These are phyloP conservation scores for Drosophila emarginata DNA, from an alignment of 2,888 invertebrate species.

Conservation along the genomic window DNA sequence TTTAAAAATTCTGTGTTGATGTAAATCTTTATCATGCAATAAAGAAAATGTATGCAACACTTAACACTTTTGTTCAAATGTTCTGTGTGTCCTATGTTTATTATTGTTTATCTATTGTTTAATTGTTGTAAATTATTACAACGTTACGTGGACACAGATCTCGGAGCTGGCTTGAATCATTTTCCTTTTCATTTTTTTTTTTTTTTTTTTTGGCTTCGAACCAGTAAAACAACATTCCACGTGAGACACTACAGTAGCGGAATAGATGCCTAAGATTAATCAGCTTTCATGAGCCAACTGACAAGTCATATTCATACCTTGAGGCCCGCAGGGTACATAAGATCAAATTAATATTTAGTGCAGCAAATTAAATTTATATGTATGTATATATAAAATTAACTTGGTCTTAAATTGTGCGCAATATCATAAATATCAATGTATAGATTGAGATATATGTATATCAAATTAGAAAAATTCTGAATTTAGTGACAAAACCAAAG, in stretches of 20 bases:
- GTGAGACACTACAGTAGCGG: conserved; percentile 66
- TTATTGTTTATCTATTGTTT: conserved; percentile 71
- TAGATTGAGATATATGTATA: too few relatives aligned
- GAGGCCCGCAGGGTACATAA: conserved; percentile 6
- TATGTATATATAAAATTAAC: too few relatives aligned
- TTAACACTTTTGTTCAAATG: too few relatives aligned
- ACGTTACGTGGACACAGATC: conserved; percentile 25
- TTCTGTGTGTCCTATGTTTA: too few relatives aligned
- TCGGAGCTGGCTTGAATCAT: conserved; percentile 44
- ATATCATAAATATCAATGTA: too few relatives aligned
- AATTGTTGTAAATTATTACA: conserved; percentile 67
- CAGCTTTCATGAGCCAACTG: conserved; percentile 76
- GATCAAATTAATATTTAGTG: not conserved
- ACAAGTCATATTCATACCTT: conserved; percentile 67
- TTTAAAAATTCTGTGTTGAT: too few relatives aligned
- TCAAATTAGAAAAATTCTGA: too few relatives aligned
- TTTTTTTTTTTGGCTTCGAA: conserved; percentile 45
- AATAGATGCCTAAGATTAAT: conserved; percentile 65
- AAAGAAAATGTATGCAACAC: too few relatives aligned
- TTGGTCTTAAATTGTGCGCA: too few relatives aligned
- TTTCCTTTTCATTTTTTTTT: conserved; percentile 53
- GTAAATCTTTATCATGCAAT: too few relatives aligned
- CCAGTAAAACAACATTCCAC: conserved; percentile 74
- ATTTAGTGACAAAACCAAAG: too few relatives aligned
- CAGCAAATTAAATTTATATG: not conserved